Evolutionary conservation across 2,797 vertebrate genomes (phyloP).

Genomic region (Danio kyathit): DNA sequence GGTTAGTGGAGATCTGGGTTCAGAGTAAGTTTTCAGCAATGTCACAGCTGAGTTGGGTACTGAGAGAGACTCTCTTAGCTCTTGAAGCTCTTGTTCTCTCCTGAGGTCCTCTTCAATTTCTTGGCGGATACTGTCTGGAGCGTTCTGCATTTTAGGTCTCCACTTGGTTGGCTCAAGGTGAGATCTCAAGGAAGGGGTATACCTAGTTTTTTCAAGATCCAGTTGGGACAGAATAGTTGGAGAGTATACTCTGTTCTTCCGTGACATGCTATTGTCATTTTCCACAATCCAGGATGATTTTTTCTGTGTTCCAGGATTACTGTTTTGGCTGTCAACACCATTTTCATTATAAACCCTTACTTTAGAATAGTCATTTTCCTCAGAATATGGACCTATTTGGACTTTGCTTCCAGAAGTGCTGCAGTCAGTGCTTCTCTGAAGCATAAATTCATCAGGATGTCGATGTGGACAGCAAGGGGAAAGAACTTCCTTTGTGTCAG

Average conservation of each 20-base stretch:
- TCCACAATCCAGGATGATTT: conserved; percentile 31
- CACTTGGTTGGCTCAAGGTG: conserved; percentile 68
- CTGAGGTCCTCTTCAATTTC: conserved; percentile 84
- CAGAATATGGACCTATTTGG: neutral
- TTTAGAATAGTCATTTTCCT: conserved; percentile 8
- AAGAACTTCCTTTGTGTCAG: conserved; percentile 41
- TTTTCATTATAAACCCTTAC: conserved; percentile 14
- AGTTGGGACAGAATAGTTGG: conserved; percentile 7
- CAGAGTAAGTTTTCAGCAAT: neutral
- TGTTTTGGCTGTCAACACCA: conserved; percentile 9
- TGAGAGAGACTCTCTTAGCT: conserved; percentile 71
- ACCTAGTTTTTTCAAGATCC: neutral
- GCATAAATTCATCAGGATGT: conserved; percentile 64
- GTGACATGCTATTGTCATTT: conserved; percentile 23
- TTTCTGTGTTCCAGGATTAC: neutral
- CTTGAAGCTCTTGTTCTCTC: conserved; percentile 85
- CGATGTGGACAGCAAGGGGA: conserved; percentile 76
- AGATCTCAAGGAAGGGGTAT: conserved; percentile 57
- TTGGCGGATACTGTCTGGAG: conserved; percentile 79
- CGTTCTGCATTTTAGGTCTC: conserved; percentile 72
- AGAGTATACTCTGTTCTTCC: conserved; percentile 27
- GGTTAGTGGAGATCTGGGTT: neutral
- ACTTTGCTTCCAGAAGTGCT: neutral
- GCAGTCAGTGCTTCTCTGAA: conserved; percentile 12
- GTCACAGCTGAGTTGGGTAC: neutral